Percentiles rank a stretch among this genome's conserved stretches.
These are phyloP conservation scores for Hirudinaria manillensis DNA, from an alignment of 2,888 invertebrate genomes.

Conservation along the genomic window DNA sequence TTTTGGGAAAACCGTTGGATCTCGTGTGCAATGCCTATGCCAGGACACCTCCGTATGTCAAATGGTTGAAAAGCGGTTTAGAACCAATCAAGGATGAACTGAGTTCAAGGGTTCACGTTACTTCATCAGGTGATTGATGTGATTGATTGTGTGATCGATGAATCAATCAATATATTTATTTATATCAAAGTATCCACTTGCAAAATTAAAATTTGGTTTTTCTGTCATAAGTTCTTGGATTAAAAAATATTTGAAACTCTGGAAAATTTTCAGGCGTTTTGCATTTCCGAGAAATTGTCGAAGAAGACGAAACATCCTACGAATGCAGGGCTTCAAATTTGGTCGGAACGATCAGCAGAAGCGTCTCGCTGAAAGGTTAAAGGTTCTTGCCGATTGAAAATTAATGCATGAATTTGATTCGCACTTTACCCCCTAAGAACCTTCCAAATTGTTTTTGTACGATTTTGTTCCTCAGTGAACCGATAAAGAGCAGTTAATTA, in stretches of 20 bases:
- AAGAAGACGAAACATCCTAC: constrained; percentile 10
- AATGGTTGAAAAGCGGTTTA: constrained; percentile 15
- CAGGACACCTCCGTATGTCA: constrained; percentile 9
- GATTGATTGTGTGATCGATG: neutral
- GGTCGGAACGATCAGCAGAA: constrained; percentile 16
- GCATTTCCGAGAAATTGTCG: neutral
- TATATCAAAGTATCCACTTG: neutral
- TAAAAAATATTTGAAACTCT: neutral
- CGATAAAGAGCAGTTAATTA: neutral
- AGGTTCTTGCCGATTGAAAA: neutral
- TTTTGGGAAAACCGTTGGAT: neutral
- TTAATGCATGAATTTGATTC: constrained; percentile 9
- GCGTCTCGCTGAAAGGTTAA: constrained; percentile 3
- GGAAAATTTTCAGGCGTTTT: constrained; percentile 11
- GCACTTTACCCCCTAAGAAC: neutral
- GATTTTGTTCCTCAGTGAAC: neutral
- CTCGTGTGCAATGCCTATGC: constrained; percentile 26
- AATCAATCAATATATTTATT: no score
- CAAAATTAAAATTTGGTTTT: neutral
- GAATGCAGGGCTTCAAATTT: constrained; percentile 27
- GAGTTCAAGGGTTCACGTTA: neutral
- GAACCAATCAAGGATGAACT: constrained; percentile 6
- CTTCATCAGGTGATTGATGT: neutral
- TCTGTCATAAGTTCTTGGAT: neutral
- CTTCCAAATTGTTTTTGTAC: neutral